Percentiles rank a stretch among this genome's conserved stretches.
These are phyloP conservation scores for Zaprionus inermis DNA, from an alignment of 1,140 invertebrate species.

Conservation along the genomic window DNA sequence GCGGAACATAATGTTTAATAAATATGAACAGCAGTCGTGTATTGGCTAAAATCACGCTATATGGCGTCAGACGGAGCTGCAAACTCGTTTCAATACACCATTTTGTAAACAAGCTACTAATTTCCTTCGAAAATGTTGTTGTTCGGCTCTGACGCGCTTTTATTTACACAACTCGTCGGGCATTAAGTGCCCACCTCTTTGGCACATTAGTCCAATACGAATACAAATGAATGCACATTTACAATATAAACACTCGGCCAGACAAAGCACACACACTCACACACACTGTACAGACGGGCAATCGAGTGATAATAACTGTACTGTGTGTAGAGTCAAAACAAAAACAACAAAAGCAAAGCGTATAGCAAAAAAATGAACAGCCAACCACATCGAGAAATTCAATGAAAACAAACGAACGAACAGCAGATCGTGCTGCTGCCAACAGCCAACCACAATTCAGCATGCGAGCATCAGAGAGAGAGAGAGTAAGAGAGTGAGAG, in stretches of 20 bases:
- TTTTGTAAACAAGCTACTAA: conserved; percentile 68
- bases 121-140: conserved; percentile 53
- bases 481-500: conserved; percentile 18
- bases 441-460: conserved; percentile 76
- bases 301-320: conserved; percentile 70
- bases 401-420: conserved; percentile 77
- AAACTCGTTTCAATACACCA: conserved; percentile 71
- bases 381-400: conserved; percentile 77
- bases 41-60: conserved; percentile 51
- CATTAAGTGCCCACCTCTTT: conserved; percentile 77
- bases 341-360: conserved; percentile 34
- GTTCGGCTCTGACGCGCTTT: conserved; percentile 39
- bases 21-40: conserved; percentile 8
- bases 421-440: conserved; percentile 59
- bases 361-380: conserved; percentile 55
- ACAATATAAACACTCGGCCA: conserved; percentile 59
- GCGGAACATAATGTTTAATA: conserved; percentile 8
- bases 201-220: conserved; percentile 75
- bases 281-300: conserved; percentile 34
- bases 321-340: conserved; percentile 62
- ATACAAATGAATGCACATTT: conserved; percentile 77
- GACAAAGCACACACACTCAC: conserved; percentile 25
- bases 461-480: conserved; percentile 30
- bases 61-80: conserved; percentile 50
- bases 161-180: conserved; percentile 72